Evolutionary conservation across 2,888 invertebrate genomes (phyloP).

Genomic region (Deroplatys truncata): DNA sequence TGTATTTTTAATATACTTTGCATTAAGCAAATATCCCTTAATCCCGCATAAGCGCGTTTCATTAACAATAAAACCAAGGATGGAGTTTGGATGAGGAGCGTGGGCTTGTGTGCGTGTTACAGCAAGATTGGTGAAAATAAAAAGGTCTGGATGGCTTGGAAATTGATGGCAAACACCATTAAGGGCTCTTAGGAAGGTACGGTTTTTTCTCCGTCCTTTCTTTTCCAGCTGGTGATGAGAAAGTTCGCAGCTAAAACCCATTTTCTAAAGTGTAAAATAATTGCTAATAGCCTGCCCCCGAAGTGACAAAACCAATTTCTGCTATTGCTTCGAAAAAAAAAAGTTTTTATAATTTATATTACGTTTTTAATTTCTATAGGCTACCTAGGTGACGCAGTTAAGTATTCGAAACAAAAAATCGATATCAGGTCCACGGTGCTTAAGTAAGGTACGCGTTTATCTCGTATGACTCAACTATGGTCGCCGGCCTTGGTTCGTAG

Average conservation of each 20-base stretch:
- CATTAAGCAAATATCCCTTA: too few species aligned
- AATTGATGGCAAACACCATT: neutral
- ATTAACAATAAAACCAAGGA: neutral
- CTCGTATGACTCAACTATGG: too few species aligned
- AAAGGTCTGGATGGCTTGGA: neutral
- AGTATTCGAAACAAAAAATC: too few species aligned
- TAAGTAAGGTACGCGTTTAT: too few species aligned
- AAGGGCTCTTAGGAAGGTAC: neutral
- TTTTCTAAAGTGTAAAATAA: neutral
- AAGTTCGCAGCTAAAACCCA: neutral
- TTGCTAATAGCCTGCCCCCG: neutral
- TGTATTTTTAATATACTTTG: too few species aligned
- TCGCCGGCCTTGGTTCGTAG: too few species aligned
- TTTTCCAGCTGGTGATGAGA: neutral
- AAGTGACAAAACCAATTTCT: neutral
- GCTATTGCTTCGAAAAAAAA: neutral
- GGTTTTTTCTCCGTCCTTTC: neutral
- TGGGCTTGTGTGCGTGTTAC: neutral
- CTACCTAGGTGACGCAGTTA: too few species aligned
- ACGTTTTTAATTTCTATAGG: too few species aligned
- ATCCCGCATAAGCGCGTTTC: neutral
- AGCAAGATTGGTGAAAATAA: neutral
- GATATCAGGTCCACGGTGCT: too few species aligned
- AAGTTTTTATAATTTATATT: too few species aligned
- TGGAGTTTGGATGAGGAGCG: neutral